Base-by-base conservation (phyloP, 2,888 invertebrate species). In the Drosophila pseudotakahashii region DNA sequence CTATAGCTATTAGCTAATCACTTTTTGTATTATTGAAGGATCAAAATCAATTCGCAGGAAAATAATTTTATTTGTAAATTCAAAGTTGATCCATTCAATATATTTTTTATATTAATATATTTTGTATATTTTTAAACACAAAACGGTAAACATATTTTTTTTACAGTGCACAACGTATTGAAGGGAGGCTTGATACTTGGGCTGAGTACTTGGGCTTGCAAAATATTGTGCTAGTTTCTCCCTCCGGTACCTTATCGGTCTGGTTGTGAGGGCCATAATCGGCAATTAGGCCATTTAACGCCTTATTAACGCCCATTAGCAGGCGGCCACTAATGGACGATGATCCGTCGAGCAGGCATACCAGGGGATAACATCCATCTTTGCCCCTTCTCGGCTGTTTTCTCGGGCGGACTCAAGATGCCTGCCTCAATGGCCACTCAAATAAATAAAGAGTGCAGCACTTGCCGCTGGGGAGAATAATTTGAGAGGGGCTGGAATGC, bases 231-330 rank as follows among this genome's bases (percentile, higher is more conserved):
- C 41, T 53, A 51, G 36, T 45, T 44, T 50, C 23, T 42, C 48
- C 53, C 26, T 23, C 11, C 26, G 16, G 42, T 14, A 32, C 23
- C 59, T 54, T 50, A 61, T 37, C 55, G 58, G 57, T n/a, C 13
- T n/a, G 58, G 57, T 26, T 13, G n/a, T 13, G 23, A 59, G 53
- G 55, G 73, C 74, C 66, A 75, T 85, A 77, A 82, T 67, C 86
- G 83, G 61, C 72, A 85, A 82, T 88, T 82, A 82, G 60, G 73
- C 70, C 61, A 79, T 82, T 88, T 85, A 80, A 88, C 88, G 88
- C 73, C 72, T 79, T 85, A 88, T 82, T 88, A 82, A 82, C 78
- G 68, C 50, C 62, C 54, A 69, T 68, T 71, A 75, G 70, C 74
- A 50, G 44, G 14, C 14, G 23, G 34, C 26, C 32, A 50, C 58